Evolutionary conservation across 2,888 invertebrate genomes (phyloP).

Genomic region (Dasysyrphus tricinctus): DNA sequence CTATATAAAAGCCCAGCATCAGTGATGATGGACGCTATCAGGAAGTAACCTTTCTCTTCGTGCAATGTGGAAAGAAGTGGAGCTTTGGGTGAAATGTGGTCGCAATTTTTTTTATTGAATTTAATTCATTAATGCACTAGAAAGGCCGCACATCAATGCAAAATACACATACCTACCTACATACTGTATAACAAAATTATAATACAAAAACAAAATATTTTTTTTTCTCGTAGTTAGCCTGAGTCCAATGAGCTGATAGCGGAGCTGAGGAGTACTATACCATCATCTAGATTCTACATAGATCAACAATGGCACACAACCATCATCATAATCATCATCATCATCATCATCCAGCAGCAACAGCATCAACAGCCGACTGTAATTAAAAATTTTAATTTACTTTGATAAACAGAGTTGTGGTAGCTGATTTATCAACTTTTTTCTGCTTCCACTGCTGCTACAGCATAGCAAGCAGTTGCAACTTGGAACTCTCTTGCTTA

Average conservation of each 20-base stretch:
- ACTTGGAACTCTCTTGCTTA: conserved; percentile 26
- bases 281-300: conserved; percentile 22
- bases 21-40: conserved; percentile 23
- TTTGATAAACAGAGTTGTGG: conserved; percentile 72
- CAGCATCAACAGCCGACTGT: conserved; percentile 60
- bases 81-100: conserved; percentile 54
- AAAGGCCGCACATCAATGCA: conserved; percentile 65
- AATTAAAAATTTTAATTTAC: conserved; percentile 75
- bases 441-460: conserved; percentile 16
- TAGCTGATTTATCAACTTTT: conserved; percentile 67
- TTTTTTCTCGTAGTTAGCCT: conserved; percentile 22
- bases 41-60: conserved; percentile 35
- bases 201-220: conserved; percentile 41
- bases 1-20: conserved; percentile 10
- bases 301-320: conserved; percentile 68
- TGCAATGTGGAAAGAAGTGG: not conserved
- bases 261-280: conserved; percentile 13
- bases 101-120: conserved; percentile 73
- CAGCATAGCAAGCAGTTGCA: not conserved
- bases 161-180: conserved; percentile 16
- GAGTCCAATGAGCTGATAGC: conserved; percentile 12
- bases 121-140: conserved; percentile 74
- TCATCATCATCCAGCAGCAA: conserved; percentile 13
- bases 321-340: conserved; percentile 65
- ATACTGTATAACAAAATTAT: not conserved